Evolutionary conservation across 1,140 invertebrate genomes (phyloP), one percentile per base, ranked within the genome.

Genomic region (Archivesica marissinica): DNA sequence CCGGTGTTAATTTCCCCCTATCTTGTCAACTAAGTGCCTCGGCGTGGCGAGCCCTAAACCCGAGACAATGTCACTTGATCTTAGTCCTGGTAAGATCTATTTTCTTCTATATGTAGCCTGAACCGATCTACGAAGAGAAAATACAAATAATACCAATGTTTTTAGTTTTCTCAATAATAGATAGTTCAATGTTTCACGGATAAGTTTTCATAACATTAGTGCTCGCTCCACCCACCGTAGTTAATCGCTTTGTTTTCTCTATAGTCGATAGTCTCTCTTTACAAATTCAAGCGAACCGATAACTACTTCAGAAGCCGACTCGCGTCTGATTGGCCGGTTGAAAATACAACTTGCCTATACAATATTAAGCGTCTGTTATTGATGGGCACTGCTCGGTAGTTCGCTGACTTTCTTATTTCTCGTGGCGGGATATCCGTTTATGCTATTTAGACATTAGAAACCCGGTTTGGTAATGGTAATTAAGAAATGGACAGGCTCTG

Each of bases 81-180:
- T 72, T 68, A 81, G 54, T 81, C 64, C 64, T 6, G 23, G n/a
- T 44, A 72, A 81, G 64, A 81, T 81, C 79, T 81, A 52, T 81
- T 72, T 81, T 81, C 79, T 81, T 70, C 66, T 70, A 70, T 52
- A 50, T 72, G 79, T 72, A 70, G 61, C 39, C 79, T 72, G 79
- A 81, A 81, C 79, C 68, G 28, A 39, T 33, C 79, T 72, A 50
- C 11, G 59, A 66, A 64, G 79, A 81, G 79, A 81, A 81, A 54
- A 81, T 81, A 81, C 79, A 68, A 50, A 81, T 68, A 81, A 81
- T 70, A 81, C 61, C 61, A 68, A 52, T 72, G 79, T 81, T 81
- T 76, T 66, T 41, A 59, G 77, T 79, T 68, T 50, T 72, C 79
- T 47, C 33, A 81, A 81, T 81, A 81, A 81, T 81, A 81, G 79